Evolutionary conservation across 2,113 vertebrate genomes (phyloP).

Genomic region (Apeltes quadracus): DNA sequence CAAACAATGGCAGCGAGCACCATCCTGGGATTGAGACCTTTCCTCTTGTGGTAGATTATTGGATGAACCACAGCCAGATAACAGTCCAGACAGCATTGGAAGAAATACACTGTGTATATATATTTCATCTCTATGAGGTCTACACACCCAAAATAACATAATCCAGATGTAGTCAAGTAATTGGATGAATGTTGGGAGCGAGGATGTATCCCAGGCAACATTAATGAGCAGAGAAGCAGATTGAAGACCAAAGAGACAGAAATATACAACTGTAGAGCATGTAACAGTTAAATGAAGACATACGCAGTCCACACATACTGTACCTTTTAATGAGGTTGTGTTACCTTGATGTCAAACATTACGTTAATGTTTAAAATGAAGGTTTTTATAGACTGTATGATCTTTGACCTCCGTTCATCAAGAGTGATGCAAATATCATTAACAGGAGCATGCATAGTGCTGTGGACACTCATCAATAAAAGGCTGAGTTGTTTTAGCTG

Average conservation of each 20-base stretch:
- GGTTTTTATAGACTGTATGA: not conserved
- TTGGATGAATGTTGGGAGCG: not conserved
- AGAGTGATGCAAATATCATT: conserved; percentile 23
- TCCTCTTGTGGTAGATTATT: too few relatives aligned
- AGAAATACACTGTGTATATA: conserved; percentile 16
- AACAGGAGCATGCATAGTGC: not conserved
- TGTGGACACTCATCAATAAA: not conserved
- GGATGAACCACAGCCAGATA: not conserved
- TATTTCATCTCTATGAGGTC: accelerated
- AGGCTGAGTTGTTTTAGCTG: conserved; percentile 2
- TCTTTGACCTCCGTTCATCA: not conserved
- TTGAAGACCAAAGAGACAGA: conserved; percentile 16
- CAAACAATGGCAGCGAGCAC: conserved; percentile 42
- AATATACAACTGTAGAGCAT: not conserved
- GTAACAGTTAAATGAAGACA: not conserved
- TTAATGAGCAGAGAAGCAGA: not conserved
- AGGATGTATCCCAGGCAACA: not conserved
- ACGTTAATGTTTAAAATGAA: not conserved
- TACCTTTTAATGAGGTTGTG: conserved; percentile 18
- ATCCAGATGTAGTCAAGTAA: not conserved
- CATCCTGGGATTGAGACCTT: not conserved
- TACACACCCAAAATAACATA: accelerated
- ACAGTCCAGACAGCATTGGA: too few relatives aligned
- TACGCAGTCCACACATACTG: not conserved
- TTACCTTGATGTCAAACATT: not conserved